Base-by-base conservation (phyloP, 2,888 invertebrate species). In the Tridacna gigas region DNA sequence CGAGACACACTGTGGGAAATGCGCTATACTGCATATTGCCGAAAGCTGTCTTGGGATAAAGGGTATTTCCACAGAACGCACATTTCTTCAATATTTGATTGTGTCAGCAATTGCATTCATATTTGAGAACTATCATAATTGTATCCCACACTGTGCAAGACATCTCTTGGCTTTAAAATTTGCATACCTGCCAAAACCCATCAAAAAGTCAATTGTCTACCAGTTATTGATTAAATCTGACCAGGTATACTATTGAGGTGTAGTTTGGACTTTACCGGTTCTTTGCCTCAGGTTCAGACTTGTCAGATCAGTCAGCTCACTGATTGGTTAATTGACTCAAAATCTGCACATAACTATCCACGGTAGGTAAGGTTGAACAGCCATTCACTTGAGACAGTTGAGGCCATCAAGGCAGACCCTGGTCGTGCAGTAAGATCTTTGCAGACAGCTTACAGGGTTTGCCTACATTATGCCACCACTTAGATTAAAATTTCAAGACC, bases 371-470 rank as follows among this genome's bases (percentile, higher is more conserved):
- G 87, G 85, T 79, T 81, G 74, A 61, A 71, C 74, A 75, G 67
- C 83, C 87, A 87, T 81, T 87, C 83, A 87, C 81, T 87, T 78
- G 82, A 82, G 78, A 83, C 83, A 81, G 71, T 77, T 77, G 77
- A 75, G 45, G 61, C 75, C 25, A 71, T 77, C 81, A 66, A 83
- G 84, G 51, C 83, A 87, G 83, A 86, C 81, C 87, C 79, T 81
- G 60, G 83, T 87, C 84, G 77, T 80, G 87, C 83, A 78, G 81
- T 81, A 83, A 79, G 84, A 87, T 81, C 87, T 79, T 80, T 77
- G 87, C 87, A 87, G 87, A 84, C 83, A 73, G 73, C 37, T 37
- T 63, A 63, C 56, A 77, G 78, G 85, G 77, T 67, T 65, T 65
- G 75, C 51, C 25, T 66, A 63, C 51, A 85, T 60, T 48, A 87